A percentile compares a stretch with the other conserved stretches of the same genome.
phyloP scores from a whole-genome alignment of 2,888 invertebrate genomes.

The Amphimallon solstitiale region DNA sequence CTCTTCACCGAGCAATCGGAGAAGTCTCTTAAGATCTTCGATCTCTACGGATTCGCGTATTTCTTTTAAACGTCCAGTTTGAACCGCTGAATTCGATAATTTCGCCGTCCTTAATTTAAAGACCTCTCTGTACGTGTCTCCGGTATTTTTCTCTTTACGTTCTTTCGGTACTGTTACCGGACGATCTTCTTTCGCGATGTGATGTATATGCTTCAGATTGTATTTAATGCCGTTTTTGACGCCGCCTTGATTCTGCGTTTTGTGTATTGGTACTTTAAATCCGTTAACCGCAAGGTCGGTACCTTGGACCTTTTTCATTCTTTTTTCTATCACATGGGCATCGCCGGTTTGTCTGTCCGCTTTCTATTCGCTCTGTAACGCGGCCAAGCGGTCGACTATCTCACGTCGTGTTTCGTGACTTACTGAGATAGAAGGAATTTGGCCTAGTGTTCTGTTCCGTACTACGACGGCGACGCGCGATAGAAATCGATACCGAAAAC shows the following conservation, averaged over 20 bases:
- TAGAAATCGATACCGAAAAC: conserved; percentile 11
- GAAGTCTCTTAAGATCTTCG: conserved; percentile 72
- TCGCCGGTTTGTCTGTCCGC: background rate
- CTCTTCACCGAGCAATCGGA: conserved; percentile 64
- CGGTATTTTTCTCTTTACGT: background rate
- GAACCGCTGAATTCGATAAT: conserved; percentile 50
- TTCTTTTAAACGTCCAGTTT: conserved; percentile 61
- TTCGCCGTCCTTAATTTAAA: conserved; percentile 52
- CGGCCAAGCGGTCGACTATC: background rate
- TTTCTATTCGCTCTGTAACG: too few species aligned
- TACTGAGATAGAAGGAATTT: conserved; percentile 5
- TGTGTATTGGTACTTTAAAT: background rate
- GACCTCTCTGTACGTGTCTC: conserved; percentile 15
- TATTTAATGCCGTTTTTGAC: background rate
- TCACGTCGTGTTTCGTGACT: background rate
- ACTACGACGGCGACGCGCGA: background rate
- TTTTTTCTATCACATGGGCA: background rate
- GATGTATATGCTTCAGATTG: background rate
- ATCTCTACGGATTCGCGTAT: conserved; percentile 72
- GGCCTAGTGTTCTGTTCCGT: background rate
- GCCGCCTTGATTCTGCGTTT: background rate
- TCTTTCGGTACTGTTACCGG: background rate
- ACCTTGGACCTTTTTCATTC: conserved; percentile 15
- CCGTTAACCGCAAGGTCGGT: conserved; percentile 18
- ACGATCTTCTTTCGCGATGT: background rate